These are phyloP conservation scores for Athene cunicularia DNA, from an alignment of 2,113 vertebrate species.

Conservation along the genomic window DNA sequence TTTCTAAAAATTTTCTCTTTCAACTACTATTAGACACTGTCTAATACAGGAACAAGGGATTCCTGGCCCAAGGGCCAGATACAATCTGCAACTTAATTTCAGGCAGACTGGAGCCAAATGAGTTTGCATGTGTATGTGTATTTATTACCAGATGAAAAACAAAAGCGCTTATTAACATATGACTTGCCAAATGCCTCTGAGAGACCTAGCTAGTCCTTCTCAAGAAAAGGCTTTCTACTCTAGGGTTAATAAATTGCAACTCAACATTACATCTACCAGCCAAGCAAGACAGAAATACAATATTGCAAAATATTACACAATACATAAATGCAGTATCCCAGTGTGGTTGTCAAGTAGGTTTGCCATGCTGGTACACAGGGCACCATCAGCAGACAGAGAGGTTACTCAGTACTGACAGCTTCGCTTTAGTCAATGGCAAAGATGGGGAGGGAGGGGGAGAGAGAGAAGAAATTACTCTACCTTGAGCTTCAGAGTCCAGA, in stretches of 20 bases:
- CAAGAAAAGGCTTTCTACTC: neutral
- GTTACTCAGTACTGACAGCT: neutral
- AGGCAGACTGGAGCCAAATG: neutral
- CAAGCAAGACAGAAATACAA: neutral
- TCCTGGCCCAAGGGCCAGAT: slow-evolving; percentile 30
- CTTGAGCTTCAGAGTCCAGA: neutral
- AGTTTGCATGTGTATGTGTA: neutral
- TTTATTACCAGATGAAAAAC: neutral
- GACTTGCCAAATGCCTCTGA: neutral
- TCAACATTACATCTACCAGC: neutral
- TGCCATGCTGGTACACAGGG: neutral
- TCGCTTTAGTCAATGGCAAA: neutral
- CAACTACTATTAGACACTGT: slow-evolving; percentile 25
- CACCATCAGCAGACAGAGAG: neutral
- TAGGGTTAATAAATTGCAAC: neutral
- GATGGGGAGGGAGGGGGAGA: neutral
- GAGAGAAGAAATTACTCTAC: neutral
- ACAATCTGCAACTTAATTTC: slow-evolving; percentile 7
- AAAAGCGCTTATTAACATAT: neutral
- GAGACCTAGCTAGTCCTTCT: neutral
- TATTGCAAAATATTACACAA: neutral
- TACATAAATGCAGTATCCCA: neutral
- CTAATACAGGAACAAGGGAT: slow-evolving; percentile 38
- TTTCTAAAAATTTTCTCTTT: slow-evolving; percentile 50
- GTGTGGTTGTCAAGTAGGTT: neutral